phyloP scores from a whole-genome alignment of 2,888 invertebrate species.

The Chrysodeixis includens region DNA sequence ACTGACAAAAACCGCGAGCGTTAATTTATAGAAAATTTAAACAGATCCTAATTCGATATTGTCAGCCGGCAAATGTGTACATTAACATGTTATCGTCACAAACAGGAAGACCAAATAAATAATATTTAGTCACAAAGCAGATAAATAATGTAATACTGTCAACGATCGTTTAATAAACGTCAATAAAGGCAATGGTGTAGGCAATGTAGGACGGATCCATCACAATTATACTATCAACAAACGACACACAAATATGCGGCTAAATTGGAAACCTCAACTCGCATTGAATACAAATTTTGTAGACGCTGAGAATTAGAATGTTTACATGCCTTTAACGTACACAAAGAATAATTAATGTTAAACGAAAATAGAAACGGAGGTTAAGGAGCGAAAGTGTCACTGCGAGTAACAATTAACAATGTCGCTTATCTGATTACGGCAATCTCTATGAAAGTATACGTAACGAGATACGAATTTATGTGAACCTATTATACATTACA shows the following conservation, averaged over 20 bases:
- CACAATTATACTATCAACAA: constrained; percentile 69
- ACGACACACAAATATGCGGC: constrained; percentile 66
- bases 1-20: constrained; percentile 66
- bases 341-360: constrained; percentile 63
- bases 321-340: constrained; percentile 60
- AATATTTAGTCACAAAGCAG: constrained; percentile 14
- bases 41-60: constrained; percentile 30
- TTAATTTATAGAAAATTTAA: constrained; percentile 50
- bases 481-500: constrained; percentile 60
- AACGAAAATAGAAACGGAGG: constrained; percentile 62
- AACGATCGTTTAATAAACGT: constrained; percentile 63
- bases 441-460: constrained; percentile 35
- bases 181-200: constrained; percentile 67
- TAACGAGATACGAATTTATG: constrained; percentile 37
- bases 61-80: constrained; percentile 24
- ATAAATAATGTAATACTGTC: constrained; percentile 26
- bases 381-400: constrained; percentile 66
- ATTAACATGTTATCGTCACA: constrained; percentile 14
- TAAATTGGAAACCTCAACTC: constrained; percentile 60
- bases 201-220: constrained; percentile 72
- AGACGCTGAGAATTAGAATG: constrained; percentile 66
- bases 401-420: constrained; percentile 35
- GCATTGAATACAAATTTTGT: constrained; percentile 72
- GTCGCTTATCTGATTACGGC: constrained; percentile 29
- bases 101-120: constrained; percentile 42